Evolutionary conservation across 2,113 vertebrate species (phyloP).

Genomic region (Poeciliopsis prolifica): DNA sequence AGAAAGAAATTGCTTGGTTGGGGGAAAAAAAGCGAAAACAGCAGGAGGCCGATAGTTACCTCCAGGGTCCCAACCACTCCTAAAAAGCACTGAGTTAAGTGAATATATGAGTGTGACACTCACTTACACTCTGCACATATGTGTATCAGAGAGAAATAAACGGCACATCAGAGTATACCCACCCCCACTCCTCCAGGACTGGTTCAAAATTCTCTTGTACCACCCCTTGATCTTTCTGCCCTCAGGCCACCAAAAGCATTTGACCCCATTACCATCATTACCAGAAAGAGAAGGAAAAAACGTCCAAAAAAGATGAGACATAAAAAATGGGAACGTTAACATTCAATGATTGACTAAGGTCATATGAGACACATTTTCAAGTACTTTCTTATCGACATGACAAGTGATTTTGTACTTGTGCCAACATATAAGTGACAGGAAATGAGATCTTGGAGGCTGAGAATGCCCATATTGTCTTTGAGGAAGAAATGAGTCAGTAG

Average conservation of each 20-base stretch:
- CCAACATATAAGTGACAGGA: slow-evolving; percentile 2
- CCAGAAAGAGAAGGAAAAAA: slow-evolving; percentile 31
- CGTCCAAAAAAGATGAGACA: slow-evolving; percentile 28
- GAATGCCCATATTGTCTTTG: slow-evolving; percentile 15
- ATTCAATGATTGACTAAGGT: slow-evolving; percentile 20
- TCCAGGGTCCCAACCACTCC: slow-evolving; percentile 37
- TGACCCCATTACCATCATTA: slow-evolving; percentile 70
- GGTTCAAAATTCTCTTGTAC: slow-evolving; percentile 54
- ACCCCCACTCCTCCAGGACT: slow-evolving; percentile 30
- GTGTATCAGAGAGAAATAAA: slow-evolving; percentile 27
- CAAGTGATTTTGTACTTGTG: slow-evolving; percentile 17
- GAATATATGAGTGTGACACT: slow-evolving; percentile 29
- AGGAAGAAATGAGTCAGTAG: slow-evolving; percentile 5
- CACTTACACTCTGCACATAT: slow-evolving; percentile 31
- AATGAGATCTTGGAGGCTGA: slow-evolving; percentile 8
- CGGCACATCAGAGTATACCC: slow-evolving; percentile 12
- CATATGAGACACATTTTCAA: not conserved
- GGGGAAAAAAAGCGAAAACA: slow-evolving; percentile 6
- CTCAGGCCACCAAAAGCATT: slow-evolving; percentile 51
- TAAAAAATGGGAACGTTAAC: slow-evolving; percentile 20
- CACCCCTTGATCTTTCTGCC: slow-evolving; percentile 44
- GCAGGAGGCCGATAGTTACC: slow-evolving; percentile 28
- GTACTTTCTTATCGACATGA: not conserved
- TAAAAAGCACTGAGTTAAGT: slow-evolving; percentile 26
- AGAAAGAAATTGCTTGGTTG: not conserved